Evolutionary conservation across 2,797 vertebrate genomes (phyloP).

Genomic region (Danio albolineatus): DNA sequence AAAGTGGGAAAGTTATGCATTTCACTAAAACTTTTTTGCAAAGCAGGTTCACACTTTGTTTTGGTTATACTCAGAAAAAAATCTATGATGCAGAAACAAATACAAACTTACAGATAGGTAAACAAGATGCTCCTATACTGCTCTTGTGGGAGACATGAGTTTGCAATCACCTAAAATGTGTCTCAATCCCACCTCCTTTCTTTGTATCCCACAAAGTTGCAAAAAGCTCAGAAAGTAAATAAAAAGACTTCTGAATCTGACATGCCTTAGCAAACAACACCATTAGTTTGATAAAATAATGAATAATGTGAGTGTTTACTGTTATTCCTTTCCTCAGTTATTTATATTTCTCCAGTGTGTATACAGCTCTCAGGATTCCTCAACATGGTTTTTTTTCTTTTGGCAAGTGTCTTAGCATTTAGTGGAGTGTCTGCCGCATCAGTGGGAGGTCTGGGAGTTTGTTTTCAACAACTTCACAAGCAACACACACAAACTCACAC

Average conservation of each 20-base stretch:
- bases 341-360: conserved; percentile 23
- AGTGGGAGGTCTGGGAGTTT: conserved; percentile 19
- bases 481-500: conserved; percentile 4
- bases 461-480: conserved; percentile 34
- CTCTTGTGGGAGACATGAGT: background rate
- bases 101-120: background rate
- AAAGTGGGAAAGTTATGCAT: background rate
- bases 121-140: background rate
- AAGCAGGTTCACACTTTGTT: background rate
- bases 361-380: conserved; percentile 3
- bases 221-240: conserved; percentile 10
- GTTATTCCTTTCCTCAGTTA: conserved; percentile 8
- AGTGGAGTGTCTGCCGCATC: conserved; percentile 30
- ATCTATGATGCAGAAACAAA: background rate
- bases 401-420: conserved; percentile 20
- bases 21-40: background rate
- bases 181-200: background rate
- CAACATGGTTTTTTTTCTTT: background rate
- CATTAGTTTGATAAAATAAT: background rate
- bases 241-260: background rate
- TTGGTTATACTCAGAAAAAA: background rate
- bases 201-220: background rate
- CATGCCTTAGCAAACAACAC: background rate
- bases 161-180: background rate
- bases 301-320: background rate